These are phyloP conservation scores for Pogonocherus hispidulus DNA, from an alignment of 2,888 invertebrate genomes.

Conservation along the genomic window DNA sequence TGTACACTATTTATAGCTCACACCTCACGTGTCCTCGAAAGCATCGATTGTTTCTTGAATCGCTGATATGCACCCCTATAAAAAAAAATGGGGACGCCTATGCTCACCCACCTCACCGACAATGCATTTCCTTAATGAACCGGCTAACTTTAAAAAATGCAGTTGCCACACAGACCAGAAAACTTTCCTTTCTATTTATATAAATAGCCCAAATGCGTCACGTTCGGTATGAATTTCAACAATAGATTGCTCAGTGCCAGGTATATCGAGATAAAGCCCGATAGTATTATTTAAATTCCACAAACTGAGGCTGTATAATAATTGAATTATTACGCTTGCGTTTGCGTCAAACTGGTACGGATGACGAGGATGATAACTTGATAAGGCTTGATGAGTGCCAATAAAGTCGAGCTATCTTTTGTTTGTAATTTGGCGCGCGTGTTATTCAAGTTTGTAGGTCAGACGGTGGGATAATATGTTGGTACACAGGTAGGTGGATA, in stretches of 20 bases:
- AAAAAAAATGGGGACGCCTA: background rate
- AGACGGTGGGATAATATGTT: background rate
- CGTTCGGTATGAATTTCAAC: background rate
- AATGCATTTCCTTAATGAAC: background rate
- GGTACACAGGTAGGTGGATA: no score
- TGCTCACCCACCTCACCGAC: background rate
- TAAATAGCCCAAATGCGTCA: constrained; percentile 10
- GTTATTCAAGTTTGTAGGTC: background rate
- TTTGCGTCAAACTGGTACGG: constrained; percentile 8
- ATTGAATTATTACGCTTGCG: constrained; percentile 26
- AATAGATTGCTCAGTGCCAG: constrained; percentile 19
- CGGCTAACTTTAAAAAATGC: background rate
- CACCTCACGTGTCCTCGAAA: no score
- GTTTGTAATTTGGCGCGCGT: background rate
- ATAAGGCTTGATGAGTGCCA: constrained; percentile 6
- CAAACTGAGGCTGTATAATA: constrained; percentile 4
- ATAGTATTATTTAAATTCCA: constrained; percentile 25
- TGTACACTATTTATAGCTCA: no score
- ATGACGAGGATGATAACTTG: constrained; percentile 17
- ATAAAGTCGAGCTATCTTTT: background rate
- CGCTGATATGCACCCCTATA: background rate
- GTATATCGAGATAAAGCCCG: constrained; percentile 23
- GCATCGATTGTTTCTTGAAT: background rate
- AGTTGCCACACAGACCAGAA: background rate
- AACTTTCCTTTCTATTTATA: background rate